A percentile compares a stretch with the other conserved stretches of the same genome.
phyloP scores from a whole-genome alignment of 2,113 vertebrate species.

The Ptyas mucosa region DNA sequence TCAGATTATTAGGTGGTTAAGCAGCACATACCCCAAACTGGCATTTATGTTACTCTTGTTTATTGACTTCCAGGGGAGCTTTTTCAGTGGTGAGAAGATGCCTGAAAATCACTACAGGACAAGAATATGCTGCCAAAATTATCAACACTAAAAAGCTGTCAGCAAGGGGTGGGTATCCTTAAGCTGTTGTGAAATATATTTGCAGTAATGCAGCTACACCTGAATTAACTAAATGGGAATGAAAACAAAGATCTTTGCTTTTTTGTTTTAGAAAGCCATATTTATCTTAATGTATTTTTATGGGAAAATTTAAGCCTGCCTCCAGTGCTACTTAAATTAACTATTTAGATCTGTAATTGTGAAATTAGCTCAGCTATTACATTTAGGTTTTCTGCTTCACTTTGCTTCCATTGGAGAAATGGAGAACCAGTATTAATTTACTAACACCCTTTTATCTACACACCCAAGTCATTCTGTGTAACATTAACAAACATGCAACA shows the following conservation, averaged over 20 bases:
- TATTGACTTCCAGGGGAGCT: conserved; percentile 81
- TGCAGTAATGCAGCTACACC: background rate
- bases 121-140: conserved; percentile 96
- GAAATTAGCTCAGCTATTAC: background rate
- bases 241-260: background rate
- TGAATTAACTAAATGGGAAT: background rate
- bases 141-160: conserved; percentile 99
- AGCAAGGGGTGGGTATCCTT: conserved; percentile 83
- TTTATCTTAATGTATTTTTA: background rate
- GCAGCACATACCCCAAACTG: background rate
- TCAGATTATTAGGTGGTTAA: background rate
- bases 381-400: conserved; percentile 5
- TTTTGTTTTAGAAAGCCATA: background rate
- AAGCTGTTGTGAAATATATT: background rate
- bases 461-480: conserved; percentile 40
- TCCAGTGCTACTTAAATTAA: background rate
- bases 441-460: conserved; percentile 46
- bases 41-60: conserved; percentile 55
- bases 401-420: conserved; percentile 39
- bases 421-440: conserved; percentile 39
- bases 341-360: background rate
- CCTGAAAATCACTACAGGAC: conserved; percentile 93
- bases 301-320: background rate
- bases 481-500: conserved; percentile 30
- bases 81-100: conserved; percentile 96